Evolutionary conservation across 2,888 invertebrate genomes (phyloP), one percentile per base, ranked within the genome.

Genomic region (Lasiommata megera): DNA sequence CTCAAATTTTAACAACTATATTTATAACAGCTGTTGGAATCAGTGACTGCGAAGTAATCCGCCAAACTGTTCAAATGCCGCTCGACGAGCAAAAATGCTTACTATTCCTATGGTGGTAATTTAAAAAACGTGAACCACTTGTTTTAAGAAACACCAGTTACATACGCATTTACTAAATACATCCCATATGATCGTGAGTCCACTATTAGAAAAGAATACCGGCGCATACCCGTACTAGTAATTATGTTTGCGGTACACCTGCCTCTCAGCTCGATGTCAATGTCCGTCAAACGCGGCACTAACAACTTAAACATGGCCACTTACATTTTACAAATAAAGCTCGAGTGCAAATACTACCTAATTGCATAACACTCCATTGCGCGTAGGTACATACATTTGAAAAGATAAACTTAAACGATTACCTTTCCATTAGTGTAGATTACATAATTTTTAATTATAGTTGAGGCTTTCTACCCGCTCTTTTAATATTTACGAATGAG

Each of bases 281-380:
- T 82, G 88, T 71, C 88, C 88, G 87, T 88, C 86, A 85, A 84
- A 81, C 80, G 79, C 74, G 71, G 71, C 72, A 59, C 58, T 60
- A 58, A 58, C 63, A 58, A 62, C 64, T 61, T 64, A 61, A 62
- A 66, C 65, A 62, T 62, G 56, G 61, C 58, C 60, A 65, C 66
- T 71, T 64, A 64, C 65, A 65, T 60, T 63, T 63, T 61, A 66
- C 67, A 67, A 69, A 71, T 70, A 71, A 67, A 64, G 65, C 61
- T 55, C 58, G 41, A 60, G 66, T 64, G 63, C 63, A 65, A 65
- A 69, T 61, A 63, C 54, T 56, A 55, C 55, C 48, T 62, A 62
- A 67, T 66, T 65, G 59, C 62, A 54, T 56, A 63, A 61, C 46
- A 52, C 56, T 40, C 34, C 37, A 37, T 18, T 48, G 16, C 34